Base-by-base conservation (phyloP, 1,140 invertebrate genomes). In the Parasteatoda tepidariorum region DNA sequence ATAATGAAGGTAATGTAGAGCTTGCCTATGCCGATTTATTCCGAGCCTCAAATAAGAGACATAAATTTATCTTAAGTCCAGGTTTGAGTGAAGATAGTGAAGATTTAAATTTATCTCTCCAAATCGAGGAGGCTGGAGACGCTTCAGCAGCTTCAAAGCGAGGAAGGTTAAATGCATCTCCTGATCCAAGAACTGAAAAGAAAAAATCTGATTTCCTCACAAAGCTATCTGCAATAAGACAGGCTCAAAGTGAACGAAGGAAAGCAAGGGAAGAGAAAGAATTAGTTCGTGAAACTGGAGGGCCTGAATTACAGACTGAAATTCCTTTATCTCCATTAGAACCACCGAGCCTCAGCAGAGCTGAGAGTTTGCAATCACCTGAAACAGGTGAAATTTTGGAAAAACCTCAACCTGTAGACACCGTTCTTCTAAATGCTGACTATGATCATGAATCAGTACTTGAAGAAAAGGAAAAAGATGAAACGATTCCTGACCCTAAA, bases 1-100 rank as follows among this genome's bases (percentile, higher is more conserved):
- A 92, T 41, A 92, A 94, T 89, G 92, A 93, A 85, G 94, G 94
- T 78, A 93, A 94, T 88, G 89, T 93, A 85, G 94, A 95, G 76
- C 90, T 92, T 55, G 93, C 94, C 34, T 92, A 93, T 85, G 88
- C 92, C 74, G 94, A 96, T 88, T 89, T 95, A 61, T 93, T 92
- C 86, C 94, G 94, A 87, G 93, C 85, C 2, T 89, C 95, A 15
- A 74, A 15, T 18, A 73, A 30, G 18, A 41, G 68, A 38, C 70
- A 73, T 59, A 83, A 83, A 30, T 74, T 73, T 38, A 83, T 83
- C 18, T 57, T 83, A 26, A 83, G 81, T 15, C 81, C 81, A 11
- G 81, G 81, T 33, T 28, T 83, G n/a, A 83, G 81, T 67, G 81
- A 83, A 64, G 81, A 83, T 5, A 83, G 81, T 66, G 81, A 83